phyloP scores from a whole-genome alignment of 2,113 vertebrate species.

The Silurus glanis region DNA sequence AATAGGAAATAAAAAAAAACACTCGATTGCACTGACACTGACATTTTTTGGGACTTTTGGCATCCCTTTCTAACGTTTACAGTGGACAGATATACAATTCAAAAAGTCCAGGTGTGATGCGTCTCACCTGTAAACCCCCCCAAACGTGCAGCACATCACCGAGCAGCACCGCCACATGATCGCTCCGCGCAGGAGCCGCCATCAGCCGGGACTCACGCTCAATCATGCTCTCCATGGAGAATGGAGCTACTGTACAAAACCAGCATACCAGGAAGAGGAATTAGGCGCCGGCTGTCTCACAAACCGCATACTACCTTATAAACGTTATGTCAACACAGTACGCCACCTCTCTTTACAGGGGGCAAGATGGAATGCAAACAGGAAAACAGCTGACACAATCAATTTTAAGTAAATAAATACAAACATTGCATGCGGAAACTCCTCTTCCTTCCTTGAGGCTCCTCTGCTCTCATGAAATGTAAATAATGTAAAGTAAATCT shows the following conservation, averaged over 20 bases:
- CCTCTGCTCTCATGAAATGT: background rate
- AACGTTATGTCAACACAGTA: background rate
- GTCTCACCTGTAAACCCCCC: constrained; percentile 90
- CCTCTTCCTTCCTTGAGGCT: background rate
- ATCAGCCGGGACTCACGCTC: background rate
- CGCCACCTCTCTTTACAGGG: constrained; percentile 30
- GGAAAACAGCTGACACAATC: constrained; percentile 2
- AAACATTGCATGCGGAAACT: background rate
- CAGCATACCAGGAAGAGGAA: constrained; percentile 30
- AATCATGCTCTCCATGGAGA: background rate
- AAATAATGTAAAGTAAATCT: constrained; percentile 11
- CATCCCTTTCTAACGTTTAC: background rate
- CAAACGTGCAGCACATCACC: constrained; percentile 81
- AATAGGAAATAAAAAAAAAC: too few species aligned
- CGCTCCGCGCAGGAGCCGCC: constrained; percentile 82
- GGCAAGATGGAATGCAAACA: constrained; percentile 6
- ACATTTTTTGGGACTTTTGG: background rate
- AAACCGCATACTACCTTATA: background rate
- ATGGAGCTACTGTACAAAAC: background rate
- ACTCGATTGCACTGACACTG: background rate
- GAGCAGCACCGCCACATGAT: constrained; percentile 84
- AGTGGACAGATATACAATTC: background rate
- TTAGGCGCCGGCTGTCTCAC: background rate
- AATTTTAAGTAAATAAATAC: background rate
- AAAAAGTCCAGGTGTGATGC: background rate